Evolutionary conservation across 2,113 vertebrate genomes (phyloP).

Genomic region (Tichodroma muraria): DNA sequence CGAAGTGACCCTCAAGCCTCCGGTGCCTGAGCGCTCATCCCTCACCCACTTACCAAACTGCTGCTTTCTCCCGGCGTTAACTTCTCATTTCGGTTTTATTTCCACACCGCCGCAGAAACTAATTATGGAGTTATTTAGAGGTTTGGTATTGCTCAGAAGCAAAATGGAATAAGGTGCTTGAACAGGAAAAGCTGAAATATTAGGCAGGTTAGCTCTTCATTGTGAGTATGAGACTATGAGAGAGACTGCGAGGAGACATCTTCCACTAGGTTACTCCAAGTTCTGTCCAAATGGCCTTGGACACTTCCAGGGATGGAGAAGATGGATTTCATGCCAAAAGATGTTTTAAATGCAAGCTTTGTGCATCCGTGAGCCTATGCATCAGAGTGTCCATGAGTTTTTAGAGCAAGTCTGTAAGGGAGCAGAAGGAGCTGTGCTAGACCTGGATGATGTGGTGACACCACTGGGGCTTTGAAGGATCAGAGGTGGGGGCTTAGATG

Average conservation of each 20-base stretch:
- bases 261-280: neutral
- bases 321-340: neutral
- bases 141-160: neutral
- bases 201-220: neutral
- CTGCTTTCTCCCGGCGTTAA: neutral
- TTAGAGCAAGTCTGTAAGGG: neutral
- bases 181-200: neutral
- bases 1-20: too few relatives aligned
- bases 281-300: neutral
- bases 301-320: neutral
- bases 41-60: neutral
- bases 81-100: neutral
- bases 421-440: neutral
- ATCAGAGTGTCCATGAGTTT: neutral
- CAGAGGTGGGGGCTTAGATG: too few relatives aligned
- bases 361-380: neutral
- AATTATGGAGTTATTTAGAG: neutral
- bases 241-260: rapidly evolving
- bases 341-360: neutral
- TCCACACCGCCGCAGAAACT: neutral
- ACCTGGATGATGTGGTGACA: neutral
- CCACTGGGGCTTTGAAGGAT: neutral
- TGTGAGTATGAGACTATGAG: too few relatives aligned
- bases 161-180: neutral
- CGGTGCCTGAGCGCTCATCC: neutral